A percentile compares a stretch with the other conserved stretches of the same genome.
These are phyloP conservation scores for Aphelenchoides besseyi DNA, from an alignment of 1,140 invertebrate species.

Conservation along the genomic window DNA sequence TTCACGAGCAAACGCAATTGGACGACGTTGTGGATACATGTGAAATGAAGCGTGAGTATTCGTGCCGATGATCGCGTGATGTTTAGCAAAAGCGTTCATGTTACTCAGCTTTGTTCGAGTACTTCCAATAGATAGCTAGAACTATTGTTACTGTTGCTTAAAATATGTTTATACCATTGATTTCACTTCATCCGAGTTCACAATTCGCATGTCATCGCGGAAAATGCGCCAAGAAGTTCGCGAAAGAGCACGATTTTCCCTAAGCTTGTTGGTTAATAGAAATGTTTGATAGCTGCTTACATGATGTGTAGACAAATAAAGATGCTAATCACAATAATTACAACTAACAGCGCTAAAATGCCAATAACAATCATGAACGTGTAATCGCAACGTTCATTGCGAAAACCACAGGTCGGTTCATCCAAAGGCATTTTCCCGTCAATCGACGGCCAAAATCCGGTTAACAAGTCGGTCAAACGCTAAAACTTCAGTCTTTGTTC, in stretches of 20 bases:
- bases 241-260: conserved; percentile 54
- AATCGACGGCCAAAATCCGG: conserved; percentile 60
- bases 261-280: conserved; percentile 49
- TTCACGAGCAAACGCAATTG: conserved; percentile 50
- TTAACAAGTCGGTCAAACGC: conserved; percentile 52
- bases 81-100: conserved; percentile 58
- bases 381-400: conserved; percentile 60
- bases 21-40: conserved; percentile 56
- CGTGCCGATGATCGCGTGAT: conserved; percentile 60
- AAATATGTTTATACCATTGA: too few relatives aligned
- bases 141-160: neutral
- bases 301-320: conserved; percentile 44
- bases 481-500: conserved; percentile 6
- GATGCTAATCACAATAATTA: conserved; percentile 41
- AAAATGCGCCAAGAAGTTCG: conserved; percentile 59
- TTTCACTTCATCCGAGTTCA: conserved; percentile 60
- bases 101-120: conserved; percentile 58
- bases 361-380: conserved; percentile 52
- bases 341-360: conserved; percentile 39
- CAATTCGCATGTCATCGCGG: conserved; percentile 56
- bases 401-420: conserved; percentile 51
- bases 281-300: conserved; percentile 38
- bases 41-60: conserved; percentile 61
- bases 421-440: conserved; percentile 33
- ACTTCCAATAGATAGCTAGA: conserved; percentile 59